These are phyloP conservation scores for Agriopis marginaria DNA, from an alignment of 2,888 invertebrate species.

Conservation along the genomic window DNA sequence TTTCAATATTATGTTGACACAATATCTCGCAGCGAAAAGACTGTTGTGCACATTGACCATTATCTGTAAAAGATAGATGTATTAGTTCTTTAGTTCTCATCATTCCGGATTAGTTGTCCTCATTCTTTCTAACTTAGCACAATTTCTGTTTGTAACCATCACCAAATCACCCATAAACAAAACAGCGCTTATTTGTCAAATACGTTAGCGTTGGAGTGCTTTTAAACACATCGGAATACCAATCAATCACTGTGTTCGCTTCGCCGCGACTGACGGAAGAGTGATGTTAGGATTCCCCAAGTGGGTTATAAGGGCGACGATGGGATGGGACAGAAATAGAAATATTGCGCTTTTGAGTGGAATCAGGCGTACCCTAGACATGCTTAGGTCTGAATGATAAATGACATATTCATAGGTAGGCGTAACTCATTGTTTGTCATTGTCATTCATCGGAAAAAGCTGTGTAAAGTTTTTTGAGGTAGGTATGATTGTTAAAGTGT, in stretches of 20 bases:
- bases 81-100: too few species aligned
- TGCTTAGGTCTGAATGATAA: slow-evolving; percentile 2
- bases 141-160: slow-evolving; percentile 2
- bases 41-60: too few species aligned
- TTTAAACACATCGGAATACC: slow-evolving; percentile 41
- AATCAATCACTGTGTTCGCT: slow-evolving; percentile 46
- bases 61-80: too few species aligned
- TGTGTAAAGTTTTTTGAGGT: background rate
- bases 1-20: too few species aligned
- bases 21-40: too few species aligned
- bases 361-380: slow-evolving; percentile 8
- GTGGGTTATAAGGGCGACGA: slow-evolving; percentile 18
- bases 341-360: slow-evolving; percentile 13
- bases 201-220: slow-evolving; percentile 21
- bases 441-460: background rate
- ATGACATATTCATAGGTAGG: background rate
- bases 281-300: slow-evolving; percentile 37
- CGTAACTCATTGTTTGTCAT: too few species aligned
- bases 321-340: slow-evolving; percentile 16
- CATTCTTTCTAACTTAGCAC: slow-evolving; percentile 1
- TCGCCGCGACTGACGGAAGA: slow-evolving; percentile 41
- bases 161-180: slow-evolving; percentile 24
- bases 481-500: too few species aligned
- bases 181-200: slow-evolving; percentile 27
- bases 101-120: background rate